Base-by-base conservation (phyloP, 1,140 invertebrate species). In the Chymomyza costata region DNA sequence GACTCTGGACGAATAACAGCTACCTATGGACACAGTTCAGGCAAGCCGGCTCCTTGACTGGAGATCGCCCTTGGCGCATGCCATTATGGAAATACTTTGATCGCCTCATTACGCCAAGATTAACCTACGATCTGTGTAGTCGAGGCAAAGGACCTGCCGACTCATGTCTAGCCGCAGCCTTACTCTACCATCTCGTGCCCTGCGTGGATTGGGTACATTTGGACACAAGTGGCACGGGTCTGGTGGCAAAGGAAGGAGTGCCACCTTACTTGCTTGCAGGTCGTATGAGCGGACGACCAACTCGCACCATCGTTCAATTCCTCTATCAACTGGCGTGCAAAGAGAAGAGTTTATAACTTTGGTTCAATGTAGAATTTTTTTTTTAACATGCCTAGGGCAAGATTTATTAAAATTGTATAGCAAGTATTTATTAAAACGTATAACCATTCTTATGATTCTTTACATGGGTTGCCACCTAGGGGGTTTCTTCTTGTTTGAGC, bases 21-120 rank as follows among this genome's bases (percentile, higher is more conserved):
- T 85, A 87, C 7, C 66, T 93, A 8, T 95, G 89, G 85, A 85
- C 90, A 31, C 86, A 88, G 17, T 73, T 95, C 11, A 87, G 90
- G 59, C 80, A 88, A 37, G 92, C 93, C 2, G 92, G 94, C 18
- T 83, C 86, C 2, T 55, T 88, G 6, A 94, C 94, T 1, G 96
- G 96, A 0, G 96, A 97, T 85, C 87, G 96, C 37, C 86, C 97
- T 2, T 97, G 96, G 96, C 88, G 94, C 64, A 90, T 97, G 87
- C 96, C 96, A 0, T 80, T 97, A 0, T 97, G 94, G 91, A 90
- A 93, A 38, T 90, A 91, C 67, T 97, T 92, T 71, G 90, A 90
- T 3, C 90, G 91, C 45, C 88, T 91, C 73, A 86, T 97, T 34
- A 91, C 88, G 16, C 65, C 82, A n/a, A 59, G 76, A 17, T 13